Conservation (phyloP, 2,888 invertebrate genomes). For the Brenthis ino region DNA sequence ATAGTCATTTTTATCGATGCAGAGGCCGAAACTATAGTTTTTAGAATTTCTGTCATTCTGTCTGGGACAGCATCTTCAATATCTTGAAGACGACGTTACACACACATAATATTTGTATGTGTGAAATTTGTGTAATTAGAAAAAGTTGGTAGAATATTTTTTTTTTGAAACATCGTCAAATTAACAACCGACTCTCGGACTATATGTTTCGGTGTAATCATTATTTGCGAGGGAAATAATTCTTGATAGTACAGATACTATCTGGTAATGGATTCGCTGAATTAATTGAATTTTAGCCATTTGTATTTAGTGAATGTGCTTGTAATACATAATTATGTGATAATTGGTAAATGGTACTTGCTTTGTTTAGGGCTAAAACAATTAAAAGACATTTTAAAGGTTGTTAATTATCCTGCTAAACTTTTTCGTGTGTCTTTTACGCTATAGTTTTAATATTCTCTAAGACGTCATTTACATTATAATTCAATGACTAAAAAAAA, state of each 20-base stretch:
- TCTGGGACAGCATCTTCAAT: too few relatives aligned
- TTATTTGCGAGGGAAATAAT: conserved; percentile 10
- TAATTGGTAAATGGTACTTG: not conserved
- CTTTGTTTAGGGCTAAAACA: not conserved
- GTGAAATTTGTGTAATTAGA: not conserved
- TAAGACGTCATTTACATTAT: too few relatives aligned
- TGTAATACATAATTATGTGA: conserved; percentile 4
- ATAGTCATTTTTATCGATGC: too few relatives aligned
- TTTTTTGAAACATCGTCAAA: not conserved
- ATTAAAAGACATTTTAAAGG: not conserved
- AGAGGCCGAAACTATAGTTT: too few relatives aligned
- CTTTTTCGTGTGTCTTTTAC: too few relatives aligned
- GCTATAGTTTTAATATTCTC: too few relatives aligned
- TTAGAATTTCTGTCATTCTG: too few relatives aligned
- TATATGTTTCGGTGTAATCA: not conserved
- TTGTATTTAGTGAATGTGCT: conserved; percentile 13
- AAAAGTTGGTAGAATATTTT: not conserved
- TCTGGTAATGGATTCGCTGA: conserved; percentile 13
- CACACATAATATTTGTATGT: too few relatives aligned
- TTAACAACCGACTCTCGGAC: not conserved
- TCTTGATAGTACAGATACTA: conserved; percentile 19
- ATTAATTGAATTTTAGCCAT: conserved; percentile 21
- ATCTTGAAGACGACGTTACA: too few relatives aligned
- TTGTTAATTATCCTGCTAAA: too few relatives aligned
- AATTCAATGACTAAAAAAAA: too few relatives aligned